A percentile compares a stretch with the other conserved stretches of the same genome.
These are phyloP conservation scores for Osedax frankpressi DNA, from an alignment of 2,888 invertebrate species.

Conservation along the genomic window DNA sequence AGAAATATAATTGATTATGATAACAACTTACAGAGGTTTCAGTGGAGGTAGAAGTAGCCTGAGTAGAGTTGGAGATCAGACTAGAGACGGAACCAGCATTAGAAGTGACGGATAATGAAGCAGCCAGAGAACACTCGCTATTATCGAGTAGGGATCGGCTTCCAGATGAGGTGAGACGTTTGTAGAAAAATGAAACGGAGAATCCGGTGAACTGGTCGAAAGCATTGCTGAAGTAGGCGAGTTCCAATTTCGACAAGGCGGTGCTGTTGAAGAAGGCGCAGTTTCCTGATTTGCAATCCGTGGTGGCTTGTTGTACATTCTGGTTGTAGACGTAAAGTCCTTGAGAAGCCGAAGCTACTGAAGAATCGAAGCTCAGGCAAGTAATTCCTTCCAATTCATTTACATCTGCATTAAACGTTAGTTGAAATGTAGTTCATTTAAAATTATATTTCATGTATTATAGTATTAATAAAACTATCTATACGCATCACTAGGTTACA, in stretches of 20 bases:
- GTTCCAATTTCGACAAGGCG: neutral
- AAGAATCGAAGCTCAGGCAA: neutral
- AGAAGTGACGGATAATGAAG: neutral
- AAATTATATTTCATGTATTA: no score
- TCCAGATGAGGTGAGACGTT: neutral
- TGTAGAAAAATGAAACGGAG: constrained; percentile 2
- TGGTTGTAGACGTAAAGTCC: neutral
- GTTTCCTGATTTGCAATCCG: neutral
- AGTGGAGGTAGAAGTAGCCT: neutral
- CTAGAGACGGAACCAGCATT: neutral
- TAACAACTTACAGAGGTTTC: neutral
- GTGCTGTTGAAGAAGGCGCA: constrained; percentile 7
- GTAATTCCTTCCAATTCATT: no score
- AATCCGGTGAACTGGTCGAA: neutral
- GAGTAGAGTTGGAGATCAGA: neutral
- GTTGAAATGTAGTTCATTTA: no score
- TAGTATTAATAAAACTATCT: no score
- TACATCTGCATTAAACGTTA: no score
- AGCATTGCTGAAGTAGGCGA: constrained; percentile 10
- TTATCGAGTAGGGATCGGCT: neutral
- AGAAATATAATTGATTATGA: no score
- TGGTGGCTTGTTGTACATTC: neutral
- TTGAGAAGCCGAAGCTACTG: neutral
- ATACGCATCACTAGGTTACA: no score
- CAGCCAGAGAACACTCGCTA: neutral